Base-by-base conservation (phyloP, 2,888 invertebrate species). In the Drosophila eohydei region DNA sequence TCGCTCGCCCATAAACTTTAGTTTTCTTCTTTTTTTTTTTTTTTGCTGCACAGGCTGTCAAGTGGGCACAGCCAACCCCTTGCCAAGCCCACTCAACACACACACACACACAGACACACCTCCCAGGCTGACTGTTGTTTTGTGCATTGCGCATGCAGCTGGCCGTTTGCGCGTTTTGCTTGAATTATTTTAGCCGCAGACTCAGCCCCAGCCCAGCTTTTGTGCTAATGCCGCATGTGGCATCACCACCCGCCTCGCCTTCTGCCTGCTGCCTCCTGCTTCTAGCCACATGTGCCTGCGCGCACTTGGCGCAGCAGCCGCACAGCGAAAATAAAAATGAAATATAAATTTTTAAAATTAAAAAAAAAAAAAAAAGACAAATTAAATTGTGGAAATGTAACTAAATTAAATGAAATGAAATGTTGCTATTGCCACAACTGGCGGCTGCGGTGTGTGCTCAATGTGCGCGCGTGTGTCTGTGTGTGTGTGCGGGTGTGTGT, bases 391-490 rank as follows among this genome's bases (percentile, higher is more conserved):
- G 62, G 40, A 79, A 75, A 80, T 88, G 83, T 86, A 85, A 85
- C 78, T 78, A 81, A 88, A 88, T 88, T 83, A 80, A 86, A 80
- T 78, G 51, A 80, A 72, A 81, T 78, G 64, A 78, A 80, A 81
- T 88, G 81, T 69, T 16, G 57, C 56, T 21, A 40, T 65, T 50
- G 32, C 40, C 65, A 38, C 50, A 60, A 32, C 26, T 50, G 40
- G 63, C 38, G 16, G 32, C 41, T 59, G 32, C 34, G 43, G 59
- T 44, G 11, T 65, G 38, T 16, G 57, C 43, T 26, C 4, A n/a
- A 28, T 56, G 52, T 16, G 3, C 55, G 38, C 56, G 16, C 48
- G 21, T 30, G 16, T 50, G 14, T 50, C 5, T 50, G 1, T 28
- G 3, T 2, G 38, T 51, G 1, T 64, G 21, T 12, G 38, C 32